Percentiles rank a stretch among this genome's conserved stretches.
These are phyloP conservation scores for Dolichallabes microphthalmus DNA, from an alignment of 2,113 vertebrate genomes.

Conservation along the genomic window DNA sequence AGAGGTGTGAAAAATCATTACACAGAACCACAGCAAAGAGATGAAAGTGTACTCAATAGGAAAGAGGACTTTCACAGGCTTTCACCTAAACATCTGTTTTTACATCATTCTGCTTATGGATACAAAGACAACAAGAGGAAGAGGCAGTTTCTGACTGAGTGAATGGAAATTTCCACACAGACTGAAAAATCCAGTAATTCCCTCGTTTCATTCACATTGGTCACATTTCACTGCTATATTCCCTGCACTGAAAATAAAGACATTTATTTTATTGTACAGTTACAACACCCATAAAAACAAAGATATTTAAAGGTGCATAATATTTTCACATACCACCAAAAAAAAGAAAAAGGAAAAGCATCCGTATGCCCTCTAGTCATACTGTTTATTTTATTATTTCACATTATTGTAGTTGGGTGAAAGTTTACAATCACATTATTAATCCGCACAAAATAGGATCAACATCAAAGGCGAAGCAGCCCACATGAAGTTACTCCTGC, in stretches of 20 bases:
- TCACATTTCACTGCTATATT: neutral
- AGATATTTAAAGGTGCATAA: neutral
- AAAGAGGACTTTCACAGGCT: neutral
- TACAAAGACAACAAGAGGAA: neutral
- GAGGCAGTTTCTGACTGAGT: neutral
- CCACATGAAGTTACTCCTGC: neutral
- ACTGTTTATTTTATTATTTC: conserved; percentile 23
- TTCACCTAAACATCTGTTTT: neutral
- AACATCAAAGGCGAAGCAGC: neutral
- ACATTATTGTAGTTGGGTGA: neutral
- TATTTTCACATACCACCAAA: neutral
- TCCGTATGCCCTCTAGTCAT: neutral
- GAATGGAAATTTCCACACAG: neutral
- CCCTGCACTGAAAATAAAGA: neutral
- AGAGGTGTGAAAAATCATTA: conserved; percentile 5
- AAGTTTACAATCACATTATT: conserved; percentile 16
- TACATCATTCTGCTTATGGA: conserved; percentile 6
- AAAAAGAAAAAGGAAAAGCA: too few relatives aligned
- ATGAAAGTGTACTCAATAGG: neutral
- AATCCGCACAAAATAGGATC: conserved; percentile 6
- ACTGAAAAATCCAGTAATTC: conserved; percentile 2
- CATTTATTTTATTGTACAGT: neutral
- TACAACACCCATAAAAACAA: neutral
- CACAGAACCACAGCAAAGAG: neutral
- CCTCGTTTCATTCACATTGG: neutral